A percentile compares a stretch with the other conserved stretches of the same genome.
Conservation (phyloP, 35 echinoderm and acorn worm species). For the Heliocidaris tuberculata region DNA sequence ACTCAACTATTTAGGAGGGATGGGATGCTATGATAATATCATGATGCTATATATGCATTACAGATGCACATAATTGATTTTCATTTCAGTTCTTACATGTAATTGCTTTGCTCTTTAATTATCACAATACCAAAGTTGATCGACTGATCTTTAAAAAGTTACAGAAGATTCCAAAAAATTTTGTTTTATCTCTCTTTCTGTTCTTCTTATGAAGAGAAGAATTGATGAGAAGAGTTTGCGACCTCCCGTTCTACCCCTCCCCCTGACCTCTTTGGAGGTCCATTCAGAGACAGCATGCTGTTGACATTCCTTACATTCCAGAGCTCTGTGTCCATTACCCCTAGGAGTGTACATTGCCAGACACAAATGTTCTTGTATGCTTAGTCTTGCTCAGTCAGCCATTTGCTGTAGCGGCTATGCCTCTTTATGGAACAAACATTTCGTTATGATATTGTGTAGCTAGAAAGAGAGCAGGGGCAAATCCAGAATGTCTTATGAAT, state of each 20-base stretch:
- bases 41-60: background rate
- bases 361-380: background rate
- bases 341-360: conserved; percentile 9
- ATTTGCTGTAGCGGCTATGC: background rate
- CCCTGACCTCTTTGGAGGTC: background rate
- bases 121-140: background rate
- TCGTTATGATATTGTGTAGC: background rate
- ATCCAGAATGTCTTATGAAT: background rate
- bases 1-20: background rate
- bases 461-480: background rate
- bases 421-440: background rate
- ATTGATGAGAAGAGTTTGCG: background rate
- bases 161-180: too few species aligned
- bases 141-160: background rate
- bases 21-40: background rate
- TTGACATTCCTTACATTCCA: conserved; percentile 5
- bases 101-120: background rate
- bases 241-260: background rate
- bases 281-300: background rate
- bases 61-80: background rate
- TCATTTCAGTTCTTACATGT: background rate
- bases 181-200: too few species aligned
- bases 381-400: background rate
- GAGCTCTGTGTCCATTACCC: conserved; percentile 6
- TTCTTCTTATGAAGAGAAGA: too few species aligned